phyloP scores from a whole-genome alignment of 2,888 invertebrate genomes.

The Andrena chrysosceles region DNA sequence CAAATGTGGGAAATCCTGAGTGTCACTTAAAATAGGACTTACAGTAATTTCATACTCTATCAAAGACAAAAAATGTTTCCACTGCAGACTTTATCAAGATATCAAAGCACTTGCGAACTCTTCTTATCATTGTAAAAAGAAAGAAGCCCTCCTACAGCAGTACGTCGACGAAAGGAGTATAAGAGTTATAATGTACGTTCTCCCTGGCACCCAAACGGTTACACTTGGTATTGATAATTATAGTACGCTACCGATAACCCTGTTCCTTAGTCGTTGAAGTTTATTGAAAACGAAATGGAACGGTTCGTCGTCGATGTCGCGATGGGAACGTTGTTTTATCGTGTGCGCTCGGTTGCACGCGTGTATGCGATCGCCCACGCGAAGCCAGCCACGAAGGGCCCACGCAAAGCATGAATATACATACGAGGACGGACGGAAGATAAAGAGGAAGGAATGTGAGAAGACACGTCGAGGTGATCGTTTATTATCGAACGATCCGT shows the following conservation, averaged over 20 bases:
- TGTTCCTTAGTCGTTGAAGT: conserved; percentile 20
- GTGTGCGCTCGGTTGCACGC: conserved; percentile 29
- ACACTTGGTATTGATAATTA: conserved; percentile 24
- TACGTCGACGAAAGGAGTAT: too few relatives aligned
- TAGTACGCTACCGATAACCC: conserved; percentile 26
- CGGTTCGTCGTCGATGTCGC: conserved; percentile 19
- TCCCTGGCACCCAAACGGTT: not conserved
- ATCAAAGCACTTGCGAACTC: too few relatives aligned
- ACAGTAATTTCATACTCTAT: too few relatives aligned
- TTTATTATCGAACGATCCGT: conserved; percentile 43
- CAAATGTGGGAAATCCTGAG: too few relatives aligned
- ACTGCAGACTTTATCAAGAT: too few relatives aligned
- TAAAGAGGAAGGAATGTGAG: conserved; percentile 58
- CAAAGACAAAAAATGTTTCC: too few relatives aligned
- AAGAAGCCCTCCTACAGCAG: too few relatives aligned
- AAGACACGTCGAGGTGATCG: conserved; percentile 48
- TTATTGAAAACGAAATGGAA: conserved; percentile 55
- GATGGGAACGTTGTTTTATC: conserved; percentile 28
- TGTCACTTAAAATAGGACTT: too few relatives aligned
- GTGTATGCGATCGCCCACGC: conserved; percentile 62
- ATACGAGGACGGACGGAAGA: conserved; percentile 44
- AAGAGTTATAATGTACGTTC: too few relatives aligned
- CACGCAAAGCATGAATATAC: conserved; percentile 67
- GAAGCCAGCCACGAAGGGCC: conserved; percentile 52
- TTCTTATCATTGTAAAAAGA: too few relatives aligned